Evolutionary conservation across 2,113 vertebrate genomes (phyloP), one percentile per base, ranked within the genome.

Genomic region (Chaenogobius annularis): DNA sequence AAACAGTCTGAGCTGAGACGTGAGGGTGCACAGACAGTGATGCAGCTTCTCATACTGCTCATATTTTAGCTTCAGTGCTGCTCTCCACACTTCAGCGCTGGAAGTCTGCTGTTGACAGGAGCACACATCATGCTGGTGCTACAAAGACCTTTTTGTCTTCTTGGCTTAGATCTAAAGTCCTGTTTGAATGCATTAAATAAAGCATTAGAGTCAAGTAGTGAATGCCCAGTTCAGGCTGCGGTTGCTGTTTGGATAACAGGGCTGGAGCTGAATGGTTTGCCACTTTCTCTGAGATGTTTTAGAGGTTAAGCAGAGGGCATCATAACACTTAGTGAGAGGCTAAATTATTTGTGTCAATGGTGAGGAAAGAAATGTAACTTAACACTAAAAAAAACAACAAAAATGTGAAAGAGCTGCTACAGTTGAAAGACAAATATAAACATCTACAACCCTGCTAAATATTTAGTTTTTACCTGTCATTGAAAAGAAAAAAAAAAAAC

Each of bases 31-130:
- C 86, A 89, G 78, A 52, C 67, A 67, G 59, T 67, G 64, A 54
- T 37, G 73, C 59, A 35, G 46, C 75, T 50, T 73, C 61, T 71
- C 15, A 15, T 48, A 31, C 48, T 54, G 71, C 69, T 66, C 70
- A 83, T 87, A 83, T 85, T 89, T 86, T 65, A 65, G 65, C n/a
- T n/a, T 80, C 71, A 77, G 80, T 69, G 80, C 82, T 63, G 58
- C 75, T 6, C 37, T 85, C 79, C 8, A 58, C 54, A 79, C 47
- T 50, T 17, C 5, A 15, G 71, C 58, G 48, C 69, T 61, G 56
- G 61, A 86, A 43, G 68, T 72, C 75, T 69, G 59, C 63, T 68
- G 59, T 73, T 72, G 87, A 83, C 76, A 75, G 68, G 64, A 75
- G 66, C 6, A 5, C 75, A 75, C 26, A 74, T 69, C 72, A 80